Conservation (phyloP, 2,797 vertebrate species). For the Rhinella marina region DNA sequence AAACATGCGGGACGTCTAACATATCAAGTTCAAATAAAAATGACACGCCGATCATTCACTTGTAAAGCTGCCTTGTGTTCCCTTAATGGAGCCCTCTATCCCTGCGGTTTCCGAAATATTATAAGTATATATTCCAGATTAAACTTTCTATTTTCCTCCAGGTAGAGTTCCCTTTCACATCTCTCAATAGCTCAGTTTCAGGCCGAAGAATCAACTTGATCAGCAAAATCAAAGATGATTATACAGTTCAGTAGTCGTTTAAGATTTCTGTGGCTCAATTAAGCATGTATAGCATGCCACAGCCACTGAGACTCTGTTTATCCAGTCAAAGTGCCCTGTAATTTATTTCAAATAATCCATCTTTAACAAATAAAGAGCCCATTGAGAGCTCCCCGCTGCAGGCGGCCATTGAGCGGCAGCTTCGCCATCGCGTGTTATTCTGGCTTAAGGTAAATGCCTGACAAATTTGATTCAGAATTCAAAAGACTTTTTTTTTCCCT, state of each 20-base stretch:
- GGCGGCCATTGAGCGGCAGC: constrained; percentile 87
- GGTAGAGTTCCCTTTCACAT: constrained; percentile 79
- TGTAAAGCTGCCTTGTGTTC: constrained; percentile 87
- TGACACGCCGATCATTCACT: constrained; percentile 77
- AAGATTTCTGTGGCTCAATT: constrained; percentile 92
- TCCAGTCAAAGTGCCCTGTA: constrained; percentile 99
- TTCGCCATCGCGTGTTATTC: constrained; percentile 85
- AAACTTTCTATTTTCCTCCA: constrained; percentile 79
- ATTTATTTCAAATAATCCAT: constrained; percentile 99
- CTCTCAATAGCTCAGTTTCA: constrained; percentile 79
- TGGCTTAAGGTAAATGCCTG: constrained; percentile 79
- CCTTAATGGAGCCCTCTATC: constrained; percentile 83
- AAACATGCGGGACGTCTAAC: constrained; percentile 80
- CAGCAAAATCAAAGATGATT: constrained; percentile 89
- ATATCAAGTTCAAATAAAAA: constrained; percentile 81
- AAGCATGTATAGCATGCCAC: constrained; percentile 89
- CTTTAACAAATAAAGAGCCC: constrained; percentile 99
- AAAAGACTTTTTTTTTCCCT: constrained; percentile 72
- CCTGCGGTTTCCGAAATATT: constrained; percentile 84
- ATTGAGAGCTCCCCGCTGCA: constrained; percentile 90
- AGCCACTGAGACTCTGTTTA: constrained; percentile 97
- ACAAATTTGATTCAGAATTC: constrained; percentile 80
- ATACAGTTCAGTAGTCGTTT: constrained; percentile 89
- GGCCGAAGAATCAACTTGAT: constrained; percentile 85
- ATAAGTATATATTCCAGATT: constrained; percentile 84